Evolutionary conservation across 2,888 invertebrate genomes (phyloP).

Genomic region (Drosophila helvetica): DNA sequence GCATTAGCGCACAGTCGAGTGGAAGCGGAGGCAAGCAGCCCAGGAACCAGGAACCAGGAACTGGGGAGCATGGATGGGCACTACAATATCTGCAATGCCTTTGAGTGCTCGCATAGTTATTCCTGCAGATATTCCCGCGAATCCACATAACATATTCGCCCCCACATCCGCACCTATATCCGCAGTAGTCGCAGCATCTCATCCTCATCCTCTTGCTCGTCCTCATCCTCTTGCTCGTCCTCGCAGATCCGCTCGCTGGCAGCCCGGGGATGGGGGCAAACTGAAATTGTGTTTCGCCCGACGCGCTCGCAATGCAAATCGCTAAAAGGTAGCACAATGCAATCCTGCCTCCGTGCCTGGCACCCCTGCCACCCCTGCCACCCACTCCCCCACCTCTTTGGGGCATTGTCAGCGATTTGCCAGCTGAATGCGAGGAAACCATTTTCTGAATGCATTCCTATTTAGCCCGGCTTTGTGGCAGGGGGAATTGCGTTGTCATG

Average conservation of each 20-base stretch:
- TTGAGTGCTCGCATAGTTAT: slow-evolving; percentile 65
- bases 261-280: slow-evolving; percentile 45
- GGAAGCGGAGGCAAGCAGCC: slow-evolving; percentile 25
- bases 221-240: not conserved
- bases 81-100: slow-evolving; percentile 72
- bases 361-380: too few species aligned
- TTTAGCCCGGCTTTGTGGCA: slow-evolving; percentile 27
- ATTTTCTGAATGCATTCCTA: slow-evolving; percentile 63
- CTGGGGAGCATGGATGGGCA: slow-evolving; percentile 55
- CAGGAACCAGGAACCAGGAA: not conserved
- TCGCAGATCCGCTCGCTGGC: slow-evolving; percentile 26
- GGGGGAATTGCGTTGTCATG: slow-evolving; percentile 66
- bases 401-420: slow-evolving; percentile 78
- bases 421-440: slow-evolving; percentile 71
- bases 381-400: slow-evolving; percentile 46
- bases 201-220: not conserved
- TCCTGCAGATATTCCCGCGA: slow-evolving; percentile 39
- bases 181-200: slow-evolving; percentile 1
- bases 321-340: slow-evolving; percentile 75
- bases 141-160: slow-evolving; percentile 14
- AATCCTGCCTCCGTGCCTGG: slow-evolving; percentile 29
- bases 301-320: slow-evolving; percentile 77
- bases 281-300: slow-evolving; percentile 78
- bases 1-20: slow-evolving; percentile 72
- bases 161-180: slow-evolving; percentile 1